phyloP scores from a whole-genome alignment of 23 tunicate genomes.

The Aplidium turbinatum region DNA sequence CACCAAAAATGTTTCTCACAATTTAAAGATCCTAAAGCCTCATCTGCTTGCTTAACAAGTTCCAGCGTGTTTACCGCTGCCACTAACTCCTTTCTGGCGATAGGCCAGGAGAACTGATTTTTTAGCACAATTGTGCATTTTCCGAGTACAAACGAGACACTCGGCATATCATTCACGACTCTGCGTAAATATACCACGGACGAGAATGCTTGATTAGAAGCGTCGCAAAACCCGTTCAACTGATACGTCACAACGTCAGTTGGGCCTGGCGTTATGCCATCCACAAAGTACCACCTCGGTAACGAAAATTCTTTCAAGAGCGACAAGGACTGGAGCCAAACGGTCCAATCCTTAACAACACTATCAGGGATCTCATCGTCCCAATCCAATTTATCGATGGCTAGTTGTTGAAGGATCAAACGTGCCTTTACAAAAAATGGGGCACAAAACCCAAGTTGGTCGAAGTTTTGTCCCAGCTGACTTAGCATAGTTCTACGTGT shows the following conservation, averaged over 20 bases:
- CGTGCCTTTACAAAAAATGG: not conserved
- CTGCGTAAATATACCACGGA: constrained; percentile 12
- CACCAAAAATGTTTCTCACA: constrained; percentile 13
- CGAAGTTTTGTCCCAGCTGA: constrained; percentile 5
- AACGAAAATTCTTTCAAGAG: not conserved
- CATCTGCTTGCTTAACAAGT: not conserved
- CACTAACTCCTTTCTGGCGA: constrained; percentile 13
- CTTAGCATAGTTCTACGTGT: constrained; percentile 8
- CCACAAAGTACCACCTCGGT: not conserved
- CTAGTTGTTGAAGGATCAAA: constrained; percentile 6
- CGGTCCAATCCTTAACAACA: constrained; percentile 1
- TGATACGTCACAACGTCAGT: not conserved
- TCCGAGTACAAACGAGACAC: not conserved
- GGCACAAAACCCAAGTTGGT: not conserved
- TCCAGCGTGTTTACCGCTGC: not conserved
- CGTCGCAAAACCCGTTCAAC: constrained; percentile 22
- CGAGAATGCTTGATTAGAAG: constrained; percentile 8
- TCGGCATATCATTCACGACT: not conserved
- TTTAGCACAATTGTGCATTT: constrained; percentile 11
- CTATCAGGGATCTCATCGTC: constrained; percentile 12
- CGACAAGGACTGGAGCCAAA: not conserved
- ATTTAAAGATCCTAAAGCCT: not conserved
- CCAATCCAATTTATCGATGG: not conserved
- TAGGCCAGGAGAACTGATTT: not conserved
- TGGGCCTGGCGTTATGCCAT: not conserved